A percentile compares a stretch with the other conserved stretches of the same genome.
These are phyloP conservation scores for Hesperia comma DNA, from an alignment of 2,888 invertebrate genomes.

Conservation along the genomic window DNA sequence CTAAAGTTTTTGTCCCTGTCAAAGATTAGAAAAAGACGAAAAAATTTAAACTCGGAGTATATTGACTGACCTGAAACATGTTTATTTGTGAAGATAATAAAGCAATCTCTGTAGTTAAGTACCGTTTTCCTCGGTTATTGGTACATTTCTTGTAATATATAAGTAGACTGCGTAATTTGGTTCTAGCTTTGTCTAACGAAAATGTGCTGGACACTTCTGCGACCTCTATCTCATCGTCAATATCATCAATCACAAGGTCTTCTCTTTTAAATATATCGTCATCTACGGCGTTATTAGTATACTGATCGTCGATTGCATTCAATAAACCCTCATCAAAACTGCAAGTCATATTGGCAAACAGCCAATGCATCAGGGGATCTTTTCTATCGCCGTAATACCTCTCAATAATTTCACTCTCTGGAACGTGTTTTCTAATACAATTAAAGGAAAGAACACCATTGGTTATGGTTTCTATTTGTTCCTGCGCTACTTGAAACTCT, in stretches of 20 bases:
- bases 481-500: constrained; percentile 51
- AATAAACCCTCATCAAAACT: constrained; percentile 30
- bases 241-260: constrained; percentile 55
- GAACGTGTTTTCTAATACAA: constrained; percentile 42
- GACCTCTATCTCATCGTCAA: constrained; percentile 39
- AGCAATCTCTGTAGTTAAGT: constrained; percentile 46
- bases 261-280: constrained; percentile 47
- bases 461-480: constrained; percentile 53
- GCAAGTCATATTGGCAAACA: constrained; percentile 52
- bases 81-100: constrained; percentile 47
- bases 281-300: constrained; percentile 48
- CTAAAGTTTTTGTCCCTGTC: no score
- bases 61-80: constrained; percentile 56
- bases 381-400: constrained; percentile 45
- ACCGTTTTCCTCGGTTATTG: constrained; percentile 40
- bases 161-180: constrained; percentile 46
- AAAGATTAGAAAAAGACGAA: no score
- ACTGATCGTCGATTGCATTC: constrained; percentile 46
- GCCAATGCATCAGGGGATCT: constrained; percentile 57
- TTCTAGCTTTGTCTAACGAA: constrained; percentile 47
- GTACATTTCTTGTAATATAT: constrained; percentile 36
- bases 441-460: constrained; percentile 55
- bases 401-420: constrained; percentile 46
- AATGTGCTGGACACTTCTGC: constrained; percentile 45
- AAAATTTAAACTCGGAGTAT: no score